Percentiles rank a stretch among this genome's conserved stretches.
phyloP scores from a whole-genome alignment of 2,888 invertebrate species.

The Eurytoma adleriae region DNA sequence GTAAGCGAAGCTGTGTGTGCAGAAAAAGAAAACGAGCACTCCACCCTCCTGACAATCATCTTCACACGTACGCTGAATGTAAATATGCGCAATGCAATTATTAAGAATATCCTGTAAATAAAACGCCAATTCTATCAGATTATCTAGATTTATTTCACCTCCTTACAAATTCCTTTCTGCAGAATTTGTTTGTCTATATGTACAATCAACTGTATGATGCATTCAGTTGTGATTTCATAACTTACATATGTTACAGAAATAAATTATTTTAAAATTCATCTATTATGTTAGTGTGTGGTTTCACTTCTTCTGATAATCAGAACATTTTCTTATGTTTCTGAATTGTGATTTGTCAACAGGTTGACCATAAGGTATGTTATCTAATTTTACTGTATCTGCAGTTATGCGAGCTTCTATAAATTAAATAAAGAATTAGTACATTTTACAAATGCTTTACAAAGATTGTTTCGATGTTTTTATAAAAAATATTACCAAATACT shows the following conservation, averaged over 20 bases:
- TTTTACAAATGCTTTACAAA: neutral
- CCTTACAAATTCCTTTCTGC: constrained; percentile 1
- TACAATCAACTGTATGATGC: constrained; percentile 9
- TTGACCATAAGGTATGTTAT: constrained; percentile 79
- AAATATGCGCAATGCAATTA: constrained; percentile 37
- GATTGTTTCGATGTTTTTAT: neutral
- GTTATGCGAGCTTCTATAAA: constrained; percentile 81
- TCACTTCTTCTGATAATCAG: constrained; percentile 50
- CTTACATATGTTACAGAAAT: constrained; percentile 25
- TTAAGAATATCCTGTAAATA: constrained; percentile 45
- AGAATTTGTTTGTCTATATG: neutral
- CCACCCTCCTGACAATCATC: constrained; percentile 32
- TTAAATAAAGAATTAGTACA: constrained; percentile 6
- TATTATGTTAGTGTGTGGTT: neutral
- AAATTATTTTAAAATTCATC: neutral
- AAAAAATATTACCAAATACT: constrained; percentile 78
- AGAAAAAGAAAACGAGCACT: neutral
- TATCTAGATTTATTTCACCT: constrained; percentile 12
- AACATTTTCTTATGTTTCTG: constrained; percentile 47
- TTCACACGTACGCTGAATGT: constrained; percentile 31
- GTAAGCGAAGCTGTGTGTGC: constrained; percentile 34
- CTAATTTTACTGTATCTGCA: constrained; percentile 80
- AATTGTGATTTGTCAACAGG: constrained; percentile 48
- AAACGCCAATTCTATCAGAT: constrained; percentile 14
- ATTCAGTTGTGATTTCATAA: constrained; percentile 8